These are phyloP conservation scores for Drosophila multiciliata DNA, from an alignment of 2,888 invertebrate species.

Conservation along the genomic window DNA sequence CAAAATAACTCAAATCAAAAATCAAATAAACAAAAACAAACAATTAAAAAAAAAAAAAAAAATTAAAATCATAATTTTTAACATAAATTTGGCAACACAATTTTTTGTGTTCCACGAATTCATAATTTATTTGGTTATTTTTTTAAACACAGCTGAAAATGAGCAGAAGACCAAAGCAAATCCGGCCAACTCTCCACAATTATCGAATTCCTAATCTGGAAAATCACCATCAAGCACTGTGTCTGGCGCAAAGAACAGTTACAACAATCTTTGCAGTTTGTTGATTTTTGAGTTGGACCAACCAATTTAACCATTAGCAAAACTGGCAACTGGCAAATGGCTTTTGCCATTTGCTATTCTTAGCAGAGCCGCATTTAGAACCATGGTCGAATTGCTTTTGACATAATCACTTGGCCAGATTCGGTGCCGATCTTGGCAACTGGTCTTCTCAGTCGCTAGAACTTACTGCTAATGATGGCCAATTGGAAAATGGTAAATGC, in stretches of 20 bases:
- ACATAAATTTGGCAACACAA: not conserved
- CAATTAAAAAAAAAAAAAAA: not conserved
- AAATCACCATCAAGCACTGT: not conserved
- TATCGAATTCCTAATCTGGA: slow-evolving; percentile 8
- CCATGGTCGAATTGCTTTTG: slow-evolving; percentile 16
- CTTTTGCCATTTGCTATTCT: slow-evolving; percentile 25
- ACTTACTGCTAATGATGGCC: slow-evolving; percentile 55
- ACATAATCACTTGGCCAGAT: slow-evolving; percentile 46
- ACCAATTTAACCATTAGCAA: not conserved
- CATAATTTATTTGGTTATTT: not conserved
- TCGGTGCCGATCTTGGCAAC: slow-evolving; percentile 30
- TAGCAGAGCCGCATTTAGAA: slow-evolving; percentile 13
- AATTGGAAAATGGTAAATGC: slow-evolving; percentile 56
- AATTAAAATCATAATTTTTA: not conserved
- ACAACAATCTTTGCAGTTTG: not conserved
- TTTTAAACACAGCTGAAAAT: not conserved
- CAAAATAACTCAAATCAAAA: not conserved
- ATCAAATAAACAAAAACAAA: not conserved
- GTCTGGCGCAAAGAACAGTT: slow-evolving; percentile 9
- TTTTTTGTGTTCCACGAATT: not conserved
- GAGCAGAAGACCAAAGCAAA: not conserved
- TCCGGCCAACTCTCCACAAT: slow-evolving; percentile 3
- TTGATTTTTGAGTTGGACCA: not conserved
- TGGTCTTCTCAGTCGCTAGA: slow-evolving; percentile 32
- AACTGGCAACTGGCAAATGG: not conserved